Evolutionary conservation across 64 coral and sea anemone genomes (phyloP), one percentile per base, ranked within the genome.

Genomic region (Cladopsammia gracilis): DNA sequence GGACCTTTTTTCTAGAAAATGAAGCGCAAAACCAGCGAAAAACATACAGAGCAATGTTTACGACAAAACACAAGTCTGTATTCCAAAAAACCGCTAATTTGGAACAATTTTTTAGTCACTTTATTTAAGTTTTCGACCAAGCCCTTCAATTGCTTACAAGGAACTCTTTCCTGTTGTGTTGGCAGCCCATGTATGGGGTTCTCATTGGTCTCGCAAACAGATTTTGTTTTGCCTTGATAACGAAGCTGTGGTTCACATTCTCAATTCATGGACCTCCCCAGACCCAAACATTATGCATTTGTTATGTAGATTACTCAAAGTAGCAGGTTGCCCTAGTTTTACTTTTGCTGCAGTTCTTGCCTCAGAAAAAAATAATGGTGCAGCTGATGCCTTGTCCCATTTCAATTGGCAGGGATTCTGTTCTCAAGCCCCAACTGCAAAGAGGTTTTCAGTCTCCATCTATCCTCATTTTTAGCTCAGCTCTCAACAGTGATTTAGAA

Each of bases 381-480:
- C 78, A 10, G 87, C 87, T 89, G 87, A 89, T 22, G 87, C 87
- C 5, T 43, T 89, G 12, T 78, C 74, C 62, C 42, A 34, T 19
- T 77, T 78, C 4, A 45, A 79, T 43, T 25, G 48, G 19, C 59
- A 80, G 76, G 23, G 50, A 16, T 90, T 80, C 43, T 34, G 57
- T 25, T 16, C 25, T 22, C 62, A 66, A n/a, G 76, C 58, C 6
- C 58, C 75, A 1, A n/a, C 7, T 3, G 53, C 87, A 0, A 15
- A 22, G 10, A 10, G 2, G 12, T 9, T 53, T 10, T 72, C 25
- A 3, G 51, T n/a, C 12, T 10, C 57, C 20, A 76, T 77, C 2
- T 44, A 51, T 7, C 5, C 51, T 20, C 56, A 49, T 11, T 79
- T 49, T 46, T 59, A 70, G 20, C 11, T 16, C 2, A 80, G 15